Conservation (phyloP, 2,113 vertebrate species). For the Elachura formosa region DNA sequence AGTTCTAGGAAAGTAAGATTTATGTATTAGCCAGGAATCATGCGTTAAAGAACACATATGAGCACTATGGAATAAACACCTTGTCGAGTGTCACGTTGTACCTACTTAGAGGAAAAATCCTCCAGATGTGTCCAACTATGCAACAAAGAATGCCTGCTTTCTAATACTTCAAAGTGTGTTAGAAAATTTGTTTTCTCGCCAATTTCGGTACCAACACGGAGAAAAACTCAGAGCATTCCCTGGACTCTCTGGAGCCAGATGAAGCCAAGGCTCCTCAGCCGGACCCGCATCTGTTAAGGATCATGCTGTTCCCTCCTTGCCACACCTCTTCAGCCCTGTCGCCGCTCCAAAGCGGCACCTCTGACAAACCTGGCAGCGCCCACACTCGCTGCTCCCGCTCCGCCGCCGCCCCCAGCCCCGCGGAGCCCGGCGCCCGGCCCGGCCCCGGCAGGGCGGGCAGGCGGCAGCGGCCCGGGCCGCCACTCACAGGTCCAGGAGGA, state of each 20-base stretch:
- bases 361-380: too few species aligned
- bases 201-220: background rate
- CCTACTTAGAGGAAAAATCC: background rate
- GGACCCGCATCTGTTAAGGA: background rate
- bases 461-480: background rate
- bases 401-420: background rate
- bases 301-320: background rate
- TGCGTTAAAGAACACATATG: accelerated
- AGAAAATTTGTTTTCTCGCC: background rate
- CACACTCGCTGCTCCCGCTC: background rate
- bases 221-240: background rate
- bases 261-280: background rate
- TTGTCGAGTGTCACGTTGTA: too few species aligned
- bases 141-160: background rate
- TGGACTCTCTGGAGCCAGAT: background rate
- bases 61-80: background rate
- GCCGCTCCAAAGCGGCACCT: too few species aligned
- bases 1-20: background rate
- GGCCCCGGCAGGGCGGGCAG: background rate
- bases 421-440: background rate
- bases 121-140: background rate
- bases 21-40: background rate
- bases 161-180: background rate
- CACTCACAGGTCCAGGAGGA: slow-evolving; percentile 65
- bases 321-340: background rate